These are phyloP conservation scores for Pseudomugil gertrudae DNA, from an alignment of 2,797 vertebrate species.

Conservation along the genomic window DNA sequence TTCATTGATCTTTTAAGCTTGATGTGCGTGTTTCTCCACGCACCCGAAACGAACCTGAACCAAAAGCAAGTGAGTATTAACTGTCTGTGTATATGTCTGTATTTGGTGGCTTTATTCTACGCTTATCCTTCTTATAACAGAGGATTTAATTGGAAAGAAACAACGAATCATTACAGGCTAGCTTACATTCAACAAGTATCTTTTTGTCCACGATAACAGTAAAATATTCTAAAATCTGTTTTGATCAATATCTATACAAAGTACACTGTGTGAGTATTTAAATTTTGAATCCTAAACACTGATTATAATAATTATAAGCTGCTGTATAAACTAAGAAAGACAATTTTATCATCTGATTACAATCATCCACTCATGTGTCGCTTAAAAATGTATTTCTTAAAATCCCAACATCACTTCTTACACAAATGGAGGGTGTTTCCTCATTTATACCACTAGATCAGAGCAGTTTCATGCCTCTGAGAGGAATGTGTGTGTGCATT, in stretches of 20 bases:
- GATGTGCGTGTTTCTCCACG: conserved; percentile 73
- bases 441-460: conserved; percentile 60
- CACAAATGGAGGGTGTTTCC: conserved; percentile 73
- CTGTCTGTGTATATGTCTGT: conserved; percentile 72
- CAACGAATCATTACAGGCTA: conserved; percentile 19
- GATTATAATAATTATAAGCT: conserved; percentile 4
- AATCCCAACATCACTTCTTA: conserved; percentile 39
- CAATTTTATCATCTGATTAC: conserved; percentile 16
- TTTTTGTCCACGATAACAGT: conserved; percentile 54
- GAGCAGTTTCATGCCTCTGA: conserved; percentile 61
- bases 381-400: conserved; percentile 6
- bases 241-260: conserved; percentile 32
- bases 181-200: conserved; percentile 83
- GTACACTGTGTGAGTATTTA: conserved; percentile 5
- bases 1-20: conserved; percentile 71
- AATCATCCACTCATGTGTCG: conserved; percentile 24
- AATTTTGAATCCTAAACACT: conserved; percentile 12
- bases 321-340: conserved; percentile 3
- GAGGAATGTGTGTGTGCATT: conserved; percentile 35
- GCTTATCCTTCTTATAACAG: conserved; percentile 34
- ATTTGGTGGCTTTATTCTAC: conserved; percentile 59
- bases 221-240: conserved; percentile 20
- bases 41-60: conserved; percentile 77
- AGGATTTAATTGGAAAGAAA: conserved; percentile 19
- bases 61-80: conserved; percentile 82